phyloP scores from a whole-genome alignment of 2,888 invertebrate genomes.

The Allolobophora icterica region DNA sequence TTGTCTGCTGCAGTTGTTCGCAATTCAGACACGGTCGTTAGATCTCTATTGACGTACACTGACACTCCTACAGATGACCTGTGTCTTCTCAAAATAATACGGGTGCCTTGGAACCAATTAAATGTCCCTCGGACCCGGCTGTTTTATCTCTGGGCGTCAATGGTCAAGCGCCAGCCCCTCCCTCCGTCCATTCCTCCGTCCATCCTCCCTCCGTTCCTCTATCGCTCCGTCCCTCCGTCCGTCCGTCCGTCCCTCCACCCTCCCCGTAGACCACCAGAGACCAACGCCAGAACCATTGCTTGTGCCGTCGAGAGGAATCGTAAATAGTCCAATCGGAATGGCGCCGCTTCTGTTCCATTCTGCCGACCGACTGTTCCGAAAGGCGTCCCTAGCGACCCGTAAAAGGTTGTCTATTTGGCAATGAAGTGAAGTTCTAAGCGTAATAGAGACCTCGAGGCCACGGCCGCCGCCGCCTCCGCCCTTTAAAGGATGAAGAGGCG shows the following conservation, averaged over 20 bases:
- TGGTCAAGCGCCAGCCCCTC: neutral
- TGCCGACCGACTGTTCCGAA: neutral
- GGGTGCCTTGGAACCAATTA: neutral
- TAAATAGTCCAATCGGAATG: conserved; percentile 1
- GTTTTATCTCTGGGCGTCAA: neutral
- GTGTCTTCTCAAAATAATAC: neutral
- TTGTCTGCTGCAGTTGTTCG: neutral
- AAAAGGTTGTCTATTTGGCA: neutral
- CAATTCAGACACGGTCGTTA: neutral
- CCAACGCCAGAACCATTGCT: neutral
- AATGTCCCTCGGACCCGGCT: neutral
- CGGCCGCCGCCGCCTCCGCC: neutral
- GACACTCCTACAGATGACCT: neutral
- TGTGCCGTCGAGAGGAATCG: neutral
- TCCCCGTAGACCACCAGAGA: neutral
- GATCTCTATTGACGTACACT: neutral
- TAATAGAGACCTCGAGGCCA: neutral
- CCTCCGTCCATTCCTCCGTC: neutral
- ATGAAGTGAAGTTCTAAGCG: neutral
- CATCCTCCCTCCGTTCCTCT: neutral
- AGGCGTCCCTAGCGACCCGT: neutral
- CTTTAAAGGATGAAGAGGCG: neutral
- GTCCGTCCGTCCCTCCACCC: neutral
- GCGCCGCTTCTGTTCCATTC: conserved; percentile 17
- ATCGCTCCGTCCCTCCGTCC: neutral